phyloP scores from a whole-genome alignment of 2,797 vertebrate species.

The Poecilia gillii region DNA sequence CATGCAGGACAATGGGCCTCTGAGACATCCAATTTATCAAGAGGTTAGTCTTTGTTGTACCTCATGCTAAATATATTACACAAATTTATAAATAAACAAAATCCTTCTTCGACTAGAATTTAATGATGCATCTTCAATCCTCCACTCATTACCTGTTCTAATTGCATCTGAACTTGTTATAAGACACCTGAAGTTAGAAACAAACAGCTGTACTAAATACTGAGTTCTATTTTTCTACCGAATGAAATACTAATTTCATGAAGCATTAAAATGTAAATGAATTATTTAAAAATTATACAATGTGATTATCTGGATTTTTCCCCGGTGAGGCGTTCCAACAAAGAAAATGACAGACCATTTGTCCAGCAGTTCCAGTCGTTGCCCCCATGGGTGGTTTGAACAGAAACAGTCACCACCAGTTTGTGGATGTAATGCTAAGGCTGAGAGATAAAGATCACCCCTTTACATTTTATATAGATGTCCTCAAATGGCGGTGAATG shows the following conservation, averaged over 20 bases:
- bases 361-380: constrained; percentile 53
- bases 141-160: background rate
- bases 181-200: background rate
- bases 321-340: background rate
- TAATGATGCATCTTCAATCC: background rate
- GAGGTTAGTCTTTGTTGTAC: too few relatives aligned
- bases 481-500: constrained; percentile 52
- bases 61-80: too few relatives aligned
- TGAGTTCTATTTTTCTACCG: background rate
- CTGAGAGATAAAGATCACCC: constrained; percentile 40
- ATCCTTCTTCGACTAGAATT: too few relatives aligned
- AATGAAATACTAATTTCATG: background rate
- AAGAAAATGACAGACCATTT: background rate
- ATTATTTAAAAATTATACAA: background rate
- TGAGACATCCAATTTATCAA: too few relatives aligned
- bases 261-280: background rate
- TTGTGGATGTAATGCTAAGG: constrained; percentile 11
- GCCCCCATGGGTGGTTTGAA: background rate
- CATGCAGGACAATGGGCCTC: too few relatives aligned
- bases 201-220: background rate
- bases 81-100: too few relatives aligned
- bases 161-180: background rate
- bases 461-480: constrained; percentile 45
- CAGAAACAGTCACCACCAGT: background rate
- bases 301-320: background rate